phyloP scores from a whole-genome alignment of 2,888 invertebrate species.

The Lithophane semibrunnea region DNA sequence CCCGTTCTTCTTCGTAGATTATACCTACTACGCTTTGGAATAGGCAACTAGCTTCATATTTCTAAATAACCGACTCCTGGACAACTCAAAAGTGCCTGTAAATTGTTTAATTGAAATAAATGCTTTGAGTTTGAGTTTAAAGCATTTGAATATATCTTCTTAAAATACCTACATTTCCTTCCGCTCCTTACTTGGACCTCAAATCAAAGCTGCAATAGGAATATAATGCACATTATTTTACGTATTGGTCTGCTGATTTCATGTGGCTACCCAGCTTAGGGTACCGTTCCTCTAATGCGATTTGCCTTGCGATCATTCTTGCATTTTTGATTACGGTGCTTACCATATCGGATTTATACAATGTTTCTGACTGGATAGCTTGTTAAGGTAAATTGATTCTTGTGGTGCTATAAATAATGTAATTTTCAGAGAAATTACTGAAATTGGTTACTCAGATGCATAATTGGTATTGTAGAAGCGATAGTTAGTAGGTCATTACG shows the following conservation, averaged over 20 bases:
- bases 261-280: constrained; percentile 36
- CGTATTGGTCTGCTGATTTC: constrained; percentile 57
- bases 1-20: not conserved
- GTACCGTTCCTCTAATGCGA: constrained; percentile 56
- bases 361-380: constrained; percentile 7
- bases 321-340: constrained; percentile 51
- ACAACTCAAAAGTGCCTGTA: not conserved
- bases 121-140: not conserved
- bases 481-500: too few species aligned
- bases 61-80: not conserved
- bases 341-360: constrained; percentile 26
- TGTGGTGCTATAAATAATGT: not conserved
- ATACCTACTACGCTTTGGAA: not conserved
- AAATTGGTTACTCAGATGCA: too few species aligned
- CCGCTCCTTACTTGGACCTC: constrained; percentile 30
- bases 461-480: too few species aligned
- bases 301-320: constrained; percentile 43
- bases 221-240: constrained; percentile 65
- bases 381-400: constrained; percentile 29
- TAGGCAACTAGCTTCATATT: not conserved
- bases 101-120: not conserved
- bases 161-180: not conserved
- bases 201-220: constrained; percentile 48
- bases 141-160: not conserved
- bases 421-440: too few species aligned